Base-by-base conservation (phyloP, 2,888 invertebrate genomes). In the Muschampia staudingeri region DNA sequence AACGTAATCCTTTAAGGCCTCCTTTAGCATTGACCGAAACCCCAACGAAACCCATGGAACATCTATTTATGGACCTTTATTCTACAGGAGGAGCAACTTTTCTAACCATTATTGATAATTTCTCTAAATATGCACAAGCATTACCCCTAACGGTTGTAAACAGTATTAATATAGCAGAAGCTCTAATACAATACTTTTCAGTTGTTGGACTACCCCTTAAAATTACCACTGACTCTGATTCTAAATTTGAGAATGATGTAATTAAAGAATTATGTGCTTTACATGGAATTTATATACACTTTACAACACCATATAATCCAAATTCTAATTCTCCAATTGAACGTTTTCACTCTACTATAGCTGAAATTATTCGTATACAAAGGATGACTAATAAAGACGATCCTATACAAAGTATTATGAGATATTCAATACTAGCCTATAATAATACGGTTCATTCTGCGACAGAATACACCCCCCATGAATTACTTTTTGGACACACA, bases 401-500 rank as follows among this genome's bases (percentile, higher is more conserved):
- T 1, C 25, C 78, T 85, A 67, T 90, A 1, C 52, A 52, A 52
- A 87, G 85, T 8, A 12, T 88, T 6, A 89, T 89, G 87, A 88
- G 85, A 82, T 89, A 89, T 69, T 83, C 88, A 0, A 85, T 90
- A 4, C 85, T 89, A 78, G 88, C 89, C 0, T 90, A 90, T 14
- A 91, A 91, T 30, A 89, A 89, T 7, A 70, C 87, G 0, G 86
- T 90, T 1, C 90, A 91, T 34, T 89, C 90, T 0, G 83, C 87
- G 12, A 90, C 88, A 37, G 84, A 86, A 0, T 90, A 84, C 5
- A 91, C 90, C 40, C 90, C 90, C 0, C 83, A 82, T 12, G 89
- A 90, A 70, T 16, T 91, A n/a, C 61, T 89, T 34, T 91, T 85
- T 52, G 89, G 86, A 83, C 91, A 88, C 70, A 91, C 87, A 70